These are phyloP conservation scores for Sarcophaga carnaria DNA, from an alignment of 2,888 invertebrate species.

Conservation along the genomic window DNA sequence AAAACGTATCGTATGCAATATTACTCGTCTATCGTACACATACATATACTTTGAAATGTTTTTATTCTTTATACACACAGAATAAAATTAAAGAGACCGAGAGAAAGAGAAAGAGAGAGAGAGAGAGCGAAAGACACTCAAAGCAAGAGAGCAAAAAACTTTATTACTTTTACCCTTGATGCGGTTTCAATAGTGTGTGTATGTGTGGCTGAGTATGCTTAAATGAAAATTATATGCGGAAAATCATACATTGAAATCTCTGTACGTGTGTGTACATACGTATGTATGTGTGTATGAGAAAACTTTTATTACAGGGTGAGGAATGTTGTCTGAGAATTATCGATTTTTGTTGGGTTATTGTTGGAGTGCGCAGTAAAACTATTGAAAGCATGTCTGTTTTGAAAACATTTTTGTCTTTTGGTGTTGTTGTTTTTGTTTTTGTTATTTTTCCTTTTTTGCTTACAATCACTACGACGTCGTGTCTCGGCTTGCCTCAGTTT, in stretches of 20 bases:
- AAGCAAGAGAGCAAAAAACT: slow-evolving; percentile 44
- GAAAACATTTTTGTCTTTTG: not conserved
- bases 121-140: not conserved
- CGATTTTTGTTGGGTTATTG: slow-evolving; percentile 63
- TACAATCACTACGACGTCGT: not conserved
- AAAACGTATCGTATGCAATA: slow-evolving; percentile 65
- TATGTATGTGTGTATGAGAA: slow-evolving; percentile 35
- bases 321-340: slow-evolving; percentile 68
- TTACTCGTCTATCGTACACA: slow-evolving; percentile 24
- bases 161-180: slow-evolving; percentile 70
- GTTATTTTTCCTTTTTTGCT: not conserved
- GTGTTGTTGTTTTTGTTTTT: slow-evolving; percentile 11
- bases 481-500: slow-evolving; percentile 37
- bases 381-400: slow-evolving; percentile 48
- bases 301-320: slow-evolving; percentile 66
- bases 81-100: not conserved
- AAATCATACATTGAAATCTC: slow-evolving; percentile 46
- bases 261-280: slow-evolving; percentile 47
- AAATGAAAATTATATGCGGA: slow-evolving; percentile 54
- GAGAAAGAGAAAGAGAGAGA: no score
- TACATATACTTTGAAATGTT: slow-evolving; percentile 17
- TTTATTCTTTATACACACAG: not conserved
- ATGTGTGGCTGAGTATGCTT: not conserved
- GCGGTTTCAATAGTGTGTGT: slow-evolving; percentile 41
- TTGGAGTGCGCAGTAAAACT: slow-evolving; percentile 69